These are phyloP conservation scores for Ferdinandea cuprea DNA, from an alignment of 2,888 invertebrate species.

Conservation along the genomic window DNA sequence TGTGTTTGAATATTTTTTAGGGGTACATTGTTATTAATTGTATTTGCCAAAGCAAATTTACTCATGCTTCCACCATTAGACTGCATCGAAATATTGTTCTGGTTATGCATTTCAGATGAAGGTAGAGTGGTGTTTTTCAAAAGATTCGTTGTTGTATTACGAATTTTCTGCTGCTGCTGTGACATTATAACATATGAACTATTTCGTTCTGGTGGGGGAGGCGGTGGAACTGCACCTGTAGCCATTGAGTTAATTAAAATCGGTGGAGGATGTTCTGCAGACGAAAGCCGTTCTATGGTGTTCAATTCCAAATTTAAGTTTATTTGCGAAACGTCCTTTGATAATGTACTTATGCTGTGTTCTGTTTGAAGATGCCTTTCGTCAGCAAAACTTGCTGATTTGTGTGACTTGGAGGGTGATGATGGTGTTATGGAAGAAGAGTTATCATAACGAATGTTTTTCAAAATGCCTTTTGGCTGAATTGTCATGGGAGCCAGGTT, in stretches of 20 bases:
- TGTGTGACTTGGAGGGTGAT: slow-evolving; percentile 82
- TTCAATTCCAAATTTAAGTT: slow-evolving; percentile 75
- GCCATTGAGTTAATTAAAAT: slow-evolving; percentile 4
- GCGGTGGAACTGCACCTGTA: slow-evolving; percentile 82
- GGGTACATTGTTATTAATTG: slow-evolving; percentile 34
- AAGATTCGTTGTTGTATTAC: slow-evolving; percentile 67
- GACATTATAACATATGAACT: slow-evolving; percentile 94
- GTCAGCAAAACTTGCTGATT: slow-evolving; percentile 82
- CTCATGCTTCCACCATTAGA: slow-evolving; percentile 33
- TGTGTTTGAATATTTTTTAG: slow-evolving; percentile 34
- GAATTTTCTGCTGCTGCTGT: slow-evolving; percentile 84
- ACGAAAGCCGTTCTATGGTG: slow-evolving; percentile 4
- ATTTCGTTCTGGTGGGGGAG: slow-evolving; percentile 93
- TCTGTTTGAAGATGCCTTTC: slow-evolving; percentile 80
- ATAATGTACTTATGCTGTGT: slow-evolving; percentile 79
- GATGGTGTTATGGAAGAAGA: slow-evolving; percentile 78
- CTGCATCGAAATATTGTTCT: slow-evolving; percentile 8
- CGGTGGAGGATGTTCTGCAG: slow-evolving; percentile 11
- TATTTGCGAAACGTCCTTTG: slow-evolving; percentile 80
- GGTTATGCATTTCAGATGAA: slow-evolving; percentile 54
- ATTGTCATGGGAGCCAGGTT: slow-evolving; percentile 67
- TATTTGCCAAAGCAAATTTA: slow-evolving; percentile 18
- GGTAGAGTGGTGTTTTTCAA: slow-evolving; percentile 17
- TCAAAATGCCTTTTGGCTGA: slow-evolving; percentile 83
- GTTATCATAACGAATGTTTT: slow-evolving; percentile 81